A percentile compares a stretch with the other conserved stretches of the same genome.
Evolutionary conservation across 2,113 vertebrate species (phyloP).

Genomic region (Chascanopsetta lugubris): DNA sequence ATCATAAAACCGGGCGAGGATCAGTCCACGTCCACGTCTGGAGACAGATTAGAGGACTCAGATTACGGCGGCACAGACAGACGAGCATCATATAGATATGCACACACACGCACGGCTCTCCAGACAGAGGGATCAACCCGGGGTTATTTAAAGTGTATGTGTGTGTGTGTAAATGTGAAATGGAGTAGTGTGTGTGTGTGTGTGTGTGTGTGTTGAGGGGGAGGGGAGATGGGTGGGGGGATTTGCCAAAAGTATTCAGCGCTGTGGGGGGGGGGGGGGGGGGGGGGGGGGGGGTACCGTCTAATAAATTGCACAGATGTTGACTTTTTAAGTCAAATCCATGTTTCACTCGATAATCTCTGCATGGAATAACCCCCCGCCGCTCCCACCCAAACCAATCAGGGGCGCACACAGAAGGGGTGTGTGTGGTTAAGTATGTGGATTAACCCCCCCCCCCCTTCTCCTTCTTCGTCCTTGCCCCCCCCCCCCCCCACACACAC

Average conservation of each 20-base stretch:
- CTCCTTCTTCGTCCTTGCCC: too few relatives aligned
- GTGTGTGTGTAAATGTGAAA: background rate
- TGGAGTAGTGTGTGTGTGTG: slow-evolving; percentile 16
- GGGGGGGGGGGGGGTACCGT: background rate
- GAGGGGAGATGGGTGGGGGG: too few relatives aligned
- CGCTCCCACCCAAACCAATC: slow-evolving; percentile 64
- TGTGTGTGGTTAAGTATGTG: slow-evolving; percentile 31
- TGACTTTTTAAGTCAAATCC: slow-evolving; percentile 66
- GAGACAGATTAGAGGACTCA: slow-evolving; percentile 59
- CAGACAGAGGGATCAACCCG: slow-evolving; percentile 55
- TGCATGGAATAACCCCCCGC: slow-evolving; percentile 58
- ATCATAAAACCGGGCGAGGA: background rate
- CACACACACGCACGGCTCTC: slow-evolving; percentile 21
- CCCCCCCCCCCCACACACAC: background rate
- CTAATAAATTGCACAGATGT: slow-evolving; percentile 71
- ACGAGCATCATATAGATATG: slow-evolving; percentile 38
- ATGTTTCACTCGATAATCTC: slow-evolving; percentile 62
- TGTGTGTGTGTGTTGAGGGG: too few relatives aligned
- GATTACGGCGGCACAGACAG: slow-evolving; percentile 57
- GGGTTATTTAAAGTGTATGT: slow-evolving; percentile 33
- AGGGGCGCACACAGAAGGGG: slow-evolving; percentile 29
- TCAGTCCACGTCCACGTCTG: background rate
- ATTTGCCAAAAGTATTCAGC: too few relatives aligned
- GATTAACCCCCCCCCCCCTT: slow-evolving; percentile 60
- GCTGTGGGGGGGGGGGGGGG: too few relatives aligned